Base-by-base conservation (phyloP, 2,888 invertebrate genomes). In the Lobophora halterata region DNA sequence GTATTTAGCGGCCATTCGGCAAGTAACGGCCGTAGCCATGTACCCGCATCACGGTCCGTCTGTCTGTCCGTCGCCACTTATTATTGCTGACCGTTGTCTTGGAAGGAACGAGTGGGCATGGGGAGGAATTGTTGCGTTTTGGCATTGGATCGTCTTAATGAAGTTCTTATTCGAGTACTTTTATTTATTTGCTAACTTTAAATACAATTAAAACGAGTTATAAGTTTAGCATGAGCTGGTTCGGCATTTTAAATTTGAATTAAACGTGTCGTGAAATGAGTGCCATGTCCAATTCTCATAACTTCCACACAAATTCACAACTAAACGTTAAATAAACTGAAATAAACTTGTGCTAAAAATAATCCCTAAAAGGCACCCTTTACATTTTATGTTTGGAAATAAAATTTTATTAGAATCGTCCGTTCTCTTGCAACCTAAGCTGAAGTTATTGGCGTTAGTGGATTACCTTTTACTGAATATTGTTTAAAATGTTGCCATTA, bases 331-430 rank as follows among this genome's bases (percentile, higher is more conserved):
- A 34, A 43, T 49, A 46, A 45, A 40, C 33, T 45, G 29, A 29
- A 35, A 42, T 42, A 37, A 37, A 37, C 39, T 43, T 24, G 21
- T 38, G 33, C 41, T 50, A 44, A 53, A 50, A 52, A 50, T 50
- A 53, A 49, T 50, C 48, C 42, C 38, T 42, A 53, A 52, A 52
- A 53, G 44, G 53, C 42, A 39, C 40, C 48, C 41, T 48, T 46
- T 47, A 36, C 49, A 46, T 53, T 52, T 53, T 53, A 53, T 44
- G 48, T 46, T 26, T 14, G n/a, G 23, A 31, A 53, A 44, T 53
- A 50, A 49, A 50, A 48, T 50, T 48, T 53, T 53, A 53, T 48
- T 44, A 45, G 40, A 45, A 35, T 40, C 46, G 50, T 50, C 42
- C 48, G 42, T 53, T 50, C 50, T 50, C 48, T 38, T 50, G 48